Evolutionary conservation across 2,888 invertebrate species (phyloP), one percentile per base, ranked within the genome.

Genomic region (Diaphora mendica): DNA sequence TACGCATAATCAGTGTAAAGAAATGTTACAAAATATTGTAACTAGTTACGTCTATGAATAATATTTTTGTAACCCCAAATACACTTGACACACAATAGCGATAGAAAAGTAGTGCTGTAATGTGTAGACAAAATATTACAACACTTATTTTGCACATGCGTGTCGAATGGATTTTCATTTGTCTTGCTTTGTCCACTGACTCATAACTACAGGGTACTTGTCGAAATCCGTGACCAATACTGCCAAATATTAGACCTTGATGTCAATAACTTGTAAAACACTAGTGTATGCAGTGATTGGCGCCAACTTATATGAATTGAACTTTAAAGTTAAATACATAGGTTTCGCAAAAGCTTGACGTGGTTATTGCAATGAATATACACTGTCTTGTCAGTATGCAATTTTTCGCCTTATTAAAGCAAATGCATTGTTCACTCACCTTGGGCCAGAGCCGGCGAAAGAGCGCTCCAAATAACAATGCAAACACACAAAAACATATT

Each of bases 381-480:
- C 80, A 83, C 82, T 85, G 80, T 84, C 82, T 77, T 78, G 78
- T 75, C 79, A 83, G 78, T 78, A 72, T 74, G 81, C 82, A 79
- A 82, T 83, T 87, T 84, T 87, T 87, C 80, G 81, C 81, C 72
- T 71, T 79, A 82, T 70, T 80, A 80, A 77, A 79, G 82, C 85
- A 82, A 82, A 77, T 84, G 87, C 91, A 92, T 93, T 93, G 92
- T 92, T 91, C 83, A 93, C 95, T 95, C 90, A 95, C 95, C 95
- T 95, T 95, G 94, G 86, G 92, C 89, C 81, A 89, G 82, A 88
- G 91, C 92, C 91, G 92, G 92, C 84, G 87, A 90, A 89, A 92
- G 89, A 90, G 87, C 91, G 92, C 93, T 93, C 95, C 94, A 95
- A 90, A 94, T 91, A 90, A 94, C 88, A 89, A 93, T 86, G 84